These are phyloP conservation scores for Eleginops maclovinus DNA, from an alignment of 2,113 vertebrate genomes.

Conservation along the genomic window DNA sequence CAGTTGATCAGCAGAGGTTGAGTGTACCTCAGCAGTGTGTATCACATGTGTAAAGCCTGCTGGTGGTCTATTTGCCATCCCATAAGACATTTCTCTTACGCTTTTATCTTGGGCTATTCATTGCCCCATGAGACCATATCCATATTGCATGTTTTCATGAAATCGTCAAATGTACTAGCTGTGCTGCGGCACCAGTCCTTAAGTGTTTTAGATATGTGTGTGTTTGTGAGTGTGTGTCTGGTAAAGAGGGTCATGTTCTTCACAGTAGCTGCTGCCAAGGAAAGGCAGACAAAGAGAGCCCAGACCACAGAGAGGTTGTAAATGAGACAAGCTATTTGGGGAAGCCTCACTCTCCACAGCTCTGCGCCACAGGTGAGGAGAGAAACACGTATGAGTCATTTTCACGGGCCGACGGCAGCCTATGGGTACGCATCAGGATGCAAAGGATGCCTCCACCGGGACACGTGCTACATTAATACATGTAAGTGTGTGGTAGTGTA, in stretches of 20 bases:
- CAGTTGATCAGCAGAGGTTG: slow-evolving; percentile 32
- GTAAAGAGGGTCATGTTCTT: slow-evolving; percentile 66
- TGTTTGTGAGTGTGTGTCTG: slow-evolving; percentile 6
- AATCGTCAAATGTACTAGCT: background rate
- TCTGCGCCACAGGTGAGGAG: slow-evolving; percentile 54
- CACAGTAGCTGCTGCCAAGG: slow-evolving; percentile 62
- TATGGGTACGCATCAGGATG: slow-evolving; percentile 42
- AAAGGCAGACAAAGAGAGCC: slow-evolving; percentile 70
- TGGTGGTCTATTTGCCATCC: slow-evolving; percentile 22
- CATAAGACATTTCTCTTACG: slow-evolving; percentile 13
- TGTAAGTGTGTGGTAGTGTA: background rate
- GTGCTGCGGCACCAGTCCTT: background rate
- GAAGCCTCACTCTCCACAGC: slow-evolving; percentile 59
- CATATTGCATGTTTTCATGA: slow-evolving; percentile 8
- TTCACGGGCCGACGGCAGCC: slow-evolving; percentile 52
- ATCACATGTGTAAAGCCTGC: slow-evolving; percentile 19
- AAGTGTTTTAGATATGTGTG: background rate
- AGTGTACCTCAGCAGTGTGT: slow-evolving; percentile 25
- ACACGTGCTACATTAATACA: slow-evolving; percentile 5
- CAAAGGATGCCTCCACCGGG: slow-evolving; percentile 24
- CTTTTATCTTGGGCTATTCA: slow-evolving; percentile 27
- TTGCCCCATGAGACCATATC: slow-evolving; percentile 8
- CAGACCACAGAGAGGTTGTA: slow-evolving; percentile 69
- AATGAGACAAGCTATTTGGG: slow-evolving; percentile 73
- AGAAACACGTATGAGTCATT: slow-evolving; percentile 63